Conservation (phyloP, 2,888 invertebrate genomes). For the Ectemnius continuus region DNA sequence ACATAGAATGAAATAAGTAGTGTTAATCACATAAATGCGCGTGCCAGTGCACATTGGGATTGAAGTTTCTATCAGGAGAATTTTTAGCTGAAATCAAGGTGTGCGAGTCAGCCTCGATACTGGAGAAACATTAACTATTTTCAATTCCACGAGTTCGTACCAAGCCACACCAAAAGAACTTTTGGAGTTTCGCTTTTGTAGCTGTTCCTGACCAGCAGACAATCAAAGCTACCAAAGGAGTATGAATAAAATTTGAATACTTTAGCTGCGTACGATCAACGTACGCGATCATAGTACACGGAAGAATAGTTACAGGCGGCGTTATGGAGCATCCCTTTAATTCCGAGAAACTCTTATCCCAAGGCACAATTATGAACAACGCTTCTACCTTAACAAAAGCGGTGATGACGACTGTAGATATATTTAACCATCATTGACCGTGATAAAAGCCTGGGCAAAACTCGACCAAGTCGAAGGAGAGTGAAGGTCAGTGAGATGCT, state of each 20-base stretch:
- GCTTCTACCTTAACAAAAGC: slow-evolving; percentile 33
- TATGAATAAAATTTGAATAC: slow-evolving; percentile 18
- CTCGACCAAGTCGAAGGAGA: slow-evolving; percentile 39
- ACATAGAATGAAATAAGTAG: slow-evolving; percentile 6
- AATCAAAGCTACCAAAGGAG: slow-evolving; percentile 13
- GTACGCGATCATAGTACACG: slow-evolving; percentile 25
- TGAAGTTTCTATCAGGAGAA: slow-evolving; percentile 22
- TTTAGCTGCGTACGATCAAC: slow-evolving; percentile 31
- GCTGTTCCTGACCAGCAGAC: slow-evolving; percentile 51
- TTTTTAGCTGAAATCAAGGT: background rate
- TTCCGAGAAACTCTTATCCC: slow-evolving; percentile 39
- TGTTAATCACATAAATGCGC: slow-evolving; percentile 25
- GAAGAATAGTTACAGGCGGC: slow-evolving; percentile 40
- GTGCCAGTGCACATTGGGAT: slow-evolving; percentile 41
- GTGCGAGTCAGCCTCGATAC: no score
- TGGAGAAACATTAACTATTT: no score
- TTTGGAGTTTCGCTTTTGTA: background rate
- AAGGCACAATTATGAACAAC: slow-evolving; percentile 26
- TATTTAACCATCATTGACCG: slow-evolving; percentile 35
- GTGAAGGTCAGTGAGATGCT: slow-evolving; percentile 50
- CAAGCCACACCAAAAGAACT: background rate
- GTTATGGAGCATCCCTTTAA: slow-evolving; percentile 15
- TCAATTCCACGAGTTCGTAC: no score
- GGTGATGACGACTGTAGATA: slow-evolving; percentile 30
- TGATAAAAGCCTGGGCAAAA: slow-evolving; percentile 50